Evolutionary conservation across 2,888 invertebrate species (phyloP), one percentile per base, ranked within the genome.

Genomic region (Tinea pellionella): DNA sequence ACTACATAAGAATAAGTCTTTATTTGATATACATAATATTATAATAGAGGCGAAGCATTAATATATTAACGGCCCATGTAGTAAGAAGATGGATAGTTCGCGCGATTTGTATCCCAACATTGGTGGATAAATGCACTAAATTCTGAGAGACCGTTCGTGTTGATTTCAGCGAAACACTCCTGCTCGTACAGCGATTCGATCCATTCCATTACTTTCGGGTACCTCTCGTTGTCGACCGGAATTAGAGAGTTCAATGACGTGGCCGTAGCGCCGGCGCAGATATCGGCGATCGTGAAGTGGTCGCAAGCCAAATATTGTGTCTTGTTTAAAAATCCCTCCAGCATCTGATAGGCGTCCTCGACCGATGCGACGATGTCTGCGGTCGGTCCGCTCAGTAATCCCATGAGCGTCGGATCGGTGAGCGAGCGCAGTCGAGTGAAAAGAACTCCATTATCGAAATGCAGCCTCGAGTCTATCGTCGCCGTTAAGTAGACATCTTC

Each of bases 231-330:
- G 37, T 65, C 66, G 0, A 77, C 42, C 0, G 75, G 72, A 0
- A 75, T 64, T 0, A 73, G 0, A 0, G 62, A 11, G 56, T 70
- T 62, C 15, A 73, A 12, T 0, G 74, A 64, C 0, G 72, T 71
- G 0, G 76, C 59, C 1, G 66, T 68, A 1, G 73, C 64, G 0
- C 74, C 66, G 2, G 67, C 64, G 0, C 75, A 69, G 13, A 77
- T 61, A 62, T 77, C 77, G 19, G 77, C 77, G 2, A 75, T 6
- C 0, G 77, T 76, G 4, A 75, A 43, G 18, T 68, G 63, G 16
- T 72, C 65, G 6, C 65, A 63, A 6, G 72, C 74, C 11, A 73
- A 58, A 58, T 66, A 76, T 2, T 63, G 42, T 0, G 64, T 68
- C 18, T 60, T 64, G 59, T 71, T 65, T 3, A 75, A 68, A 65